These are phyloP conservation scores for Protophormia terraenovae DNA, from an alignment of 2,888 invertebrate genomes.

Conservation along the genomic window DNA sequence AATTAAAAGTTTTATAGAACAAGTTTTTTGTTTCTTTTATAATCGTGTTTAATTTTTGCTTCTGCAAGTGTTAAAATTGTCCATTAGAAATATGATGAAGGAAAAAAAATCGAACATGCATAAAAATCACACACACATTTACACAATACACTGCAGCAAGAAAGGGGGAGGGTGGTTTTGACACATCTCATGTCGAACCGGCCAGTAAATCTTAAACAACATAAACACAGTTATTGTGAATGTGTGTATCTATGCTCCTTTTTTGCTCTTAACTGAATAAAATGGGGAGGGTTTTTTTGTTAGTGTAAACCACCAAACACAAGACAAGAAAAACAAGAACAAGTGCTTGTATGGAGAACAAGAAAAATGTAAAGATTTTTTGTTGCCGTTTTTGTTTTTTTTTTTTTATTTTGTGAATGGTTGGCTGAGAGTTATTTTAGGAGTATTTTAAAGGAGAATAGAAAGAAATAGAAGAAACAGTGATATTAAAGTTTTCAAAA, in stretches of 20 bases:
- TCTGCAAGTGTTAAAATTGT: slow-evolving; percentile 60
- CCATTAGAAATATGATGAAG: slow-evolving; percentile 44
- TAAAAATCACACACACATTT: too few relatives aligned
- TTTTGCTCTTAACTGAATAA: neutral
- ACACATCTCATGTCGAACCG: slow-evolving; percentile 1
- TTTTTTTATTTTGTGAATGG: neutral
- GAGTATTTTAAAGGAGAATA: neutral
- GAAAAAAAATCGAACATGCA: too few relatives aligned
- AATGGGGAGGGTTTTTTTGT: slow-evolving; percentile 7
- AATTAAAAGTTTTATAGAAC: slow-evolving; percentile 44
- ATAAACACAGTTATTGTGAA: neutral
- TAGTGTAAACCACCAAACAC: neutral
- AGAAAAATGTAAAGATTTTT: slow-evolving; percentile 21
- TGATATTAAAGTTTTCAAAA: neutral
- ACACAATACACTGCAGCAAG: neutral
- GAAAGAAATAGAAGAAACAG: neutral
- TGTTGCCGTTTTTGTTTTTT: neutral
- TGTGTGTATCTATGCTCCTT: neutral
- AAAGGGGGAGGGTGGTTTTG: neutral
- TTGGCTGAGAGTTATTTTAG: neutral
- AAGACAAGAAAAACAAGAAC: slow-evolving; percentile 53
- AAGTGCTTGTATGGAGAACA: slow-evolving; percentile 45
- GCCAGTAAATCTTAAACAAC: slow-evolving; percentile 3
- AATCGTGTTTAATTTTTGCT: slow-evolving; percentile 33
- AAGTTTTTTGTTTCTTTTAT: slow-evolving; percentile 39